Evolutionary conservation across 2,888 invertebrate genomes (phyloP), one percentile per base, ranked within the genome.

Genomic region (Acleris emargana): DNA sequence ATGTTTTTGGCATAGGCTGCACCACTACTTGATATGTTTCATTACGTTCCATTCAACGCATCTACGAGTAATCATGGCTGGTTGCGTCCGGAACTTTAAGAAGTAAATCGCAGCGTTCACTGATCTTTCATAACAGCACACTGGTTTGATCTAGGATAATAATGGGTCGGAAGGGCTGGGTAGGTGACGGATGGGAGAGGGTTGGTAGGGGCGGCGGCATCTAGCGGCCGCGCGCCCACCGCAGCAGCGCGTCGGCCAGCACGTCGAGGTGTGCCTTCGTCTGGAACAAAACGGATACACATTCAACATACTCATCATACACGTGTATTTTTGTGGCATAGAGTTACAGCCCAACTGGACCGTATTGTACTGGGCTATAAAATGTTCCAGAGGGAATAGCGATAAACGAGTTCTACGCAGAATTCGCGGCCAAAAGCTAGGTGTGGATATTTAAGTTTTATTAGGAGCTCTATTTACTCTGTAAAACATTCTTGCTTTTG

Each of bases 201-300:
- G 78, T 77, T 76, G 77, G 74, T 68, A 79, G 79, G 81, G 78
- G 79, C 70, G 73, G 73, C 63, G 62, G 76, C 32, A 71, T 68
- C 80, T 97, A 97, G 93, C 97, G 97, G 81, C 98, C 98, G 90
- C 98, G 94, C 86, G 97, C 97, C 98, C 98, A 98, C 87, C 98
- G 95, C 77, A 98, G 93, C 79, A 98, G 94, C 84, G 98, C 98
- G 93, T 98, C 98, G 74, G 98, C 98, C 88, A 98, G 92, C 76
- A 98, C 97, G 93, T 98, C 98, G 93, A 98, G 94, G 89, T 98
- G 98, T 83, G 97, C 97, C 91, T 98, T 98, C 81, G 98, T 98
- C 98, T 98, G 96, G 60, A 94, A 95, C 76, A 43, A 64, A 54
- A 59, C 50, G 25, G 20, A 22, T 22, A n/a, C 5, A 38, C 13